Percentiles rank a stretch among this genome's conserved stretches.
Evolutionary conservation across 2,797 vertebrate genomes (phyloP).

Genomic region (Amniataba percoides): DNA sequence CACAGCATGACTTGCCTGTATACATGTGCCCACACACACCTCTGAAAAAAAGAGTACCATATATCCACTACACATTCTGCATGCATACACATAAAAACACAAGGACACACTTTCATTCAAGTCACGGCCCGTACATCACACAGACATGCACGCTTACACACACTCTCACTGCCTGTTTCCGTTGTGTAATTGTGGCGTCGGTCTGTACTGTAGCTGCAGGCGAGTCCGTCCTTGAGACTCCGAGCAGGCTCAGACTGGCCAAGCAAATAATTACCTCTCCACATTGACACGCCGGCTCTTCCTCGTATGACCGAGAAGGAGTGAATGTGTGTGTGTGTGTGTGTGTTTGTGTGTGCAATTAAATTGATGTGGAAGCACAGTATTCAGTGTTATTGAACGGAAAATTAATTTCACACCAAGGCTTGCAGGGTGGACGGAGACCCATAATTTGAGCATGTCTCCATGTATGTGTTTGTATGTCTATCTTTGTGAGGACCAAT

Average conservation of each 20-base stretch:
- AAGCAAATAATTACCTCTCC: constrained; percentile 83
- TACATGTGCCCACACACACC: constrained; percentile 1
- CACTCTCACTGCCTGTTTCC: constrained; percentile 28
- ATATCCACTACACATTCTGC: constrained; percentile 47
- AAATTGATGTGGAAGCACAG: constrained; percentile 46
- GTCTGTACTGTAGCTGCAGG: constrained; percentile 56
- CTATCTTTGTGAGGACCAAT: constrained; percentile 14
- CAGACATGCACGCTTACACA: constrained; percentile 22
- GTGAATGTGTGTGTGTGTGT: background rate
- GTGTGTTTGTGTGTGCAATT: constrained; percentile 26
- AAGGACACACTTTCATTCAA: constrained; percentile 53
- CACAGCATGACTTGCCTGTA: background rate
- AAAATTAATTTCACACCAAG: constrained; percentile 41
- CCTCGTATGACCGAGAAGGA: constrained; percentile 32
- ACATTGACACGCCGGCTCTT: constrained; percentile 49
- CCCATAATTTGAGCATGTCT: background rate
- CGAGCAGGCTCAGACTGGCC: constrained; percentile 73
- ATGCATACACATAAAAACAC: constrained; percentile 55
- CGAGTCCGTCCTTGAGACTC: constrained; percentile 75
- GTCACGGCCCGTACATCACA: constrained; percentile 40
- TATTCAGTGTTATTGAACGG: constrained; percentile 38
- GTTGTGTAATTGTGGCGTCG: constrained; percentile 58
- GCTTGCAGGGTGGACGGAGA: constrained; percentile 9
- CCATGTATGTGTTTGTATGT: background rate
- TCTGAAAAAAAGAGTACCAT: constrained; percentile 27